Evolutionary conservation across 2,797 vertebrate species (phyloP), one percentile per base, ranked within the genome.

Genomic region (Choloepus didactylus): DNA sequence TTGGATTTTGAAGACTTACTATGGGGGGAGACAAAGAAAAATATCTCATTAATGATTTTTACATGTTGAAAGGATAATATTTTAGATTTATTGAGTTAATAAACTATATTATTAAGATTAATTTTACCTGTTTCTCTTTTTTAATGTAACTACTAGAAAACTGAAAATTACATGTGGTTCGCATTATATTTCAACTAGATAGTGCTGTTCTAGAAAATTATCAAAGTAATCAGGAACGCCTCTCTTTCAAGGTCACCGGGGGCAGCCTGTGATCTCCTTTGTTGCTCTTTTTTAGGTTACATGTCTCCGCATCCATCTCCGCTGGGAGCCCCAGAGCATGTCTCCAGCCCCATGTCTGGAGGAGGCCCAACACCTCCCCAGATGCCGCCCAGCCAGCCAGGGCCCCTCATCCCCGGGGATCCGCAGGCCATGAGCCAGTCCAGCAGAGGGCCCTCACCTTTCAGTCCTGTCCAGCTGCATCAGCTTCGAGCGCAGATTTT

Each of bases 401-500:
- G 99, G 91, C 98, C 99, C 15, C 98, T 99, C 98, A 99, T 99
- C 97, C 98, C 98, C 6, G 99, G 99, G 97, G 99, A 99, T 51
- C 98, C 99, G 5, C 99, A 99, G 97, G 98, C 98, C 49, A 99
- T 99, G 98, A 99, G 97, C 93, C 99, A 99, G 51, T 98, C 99
- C 95, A 99, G 96, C 14, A 98, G 99, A 76, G 99, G 99, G 9
- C 99, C 99, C 79, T 99, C 99, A 8, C 98, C 99, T 84, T 99
- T 99, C 97, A 99, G 99, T 95, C 99, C 99, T 0, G 98, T 99
- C 75, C 99, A 99, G 97, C 98, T 99, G 94, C 99, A 99, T 98
- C 99, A 99, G 98, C 99, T 99, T 23, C 98, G 99, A 87, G 99
- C 99, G 97, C 99, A 99, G 98, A 99, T 99, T 97, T 98, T 99